These are phyloP conservation scores for Oscheius myriophilus DNA, from an alignment of 2,888 invertebrate genomes.

Conservation along the genomic window DNA sequence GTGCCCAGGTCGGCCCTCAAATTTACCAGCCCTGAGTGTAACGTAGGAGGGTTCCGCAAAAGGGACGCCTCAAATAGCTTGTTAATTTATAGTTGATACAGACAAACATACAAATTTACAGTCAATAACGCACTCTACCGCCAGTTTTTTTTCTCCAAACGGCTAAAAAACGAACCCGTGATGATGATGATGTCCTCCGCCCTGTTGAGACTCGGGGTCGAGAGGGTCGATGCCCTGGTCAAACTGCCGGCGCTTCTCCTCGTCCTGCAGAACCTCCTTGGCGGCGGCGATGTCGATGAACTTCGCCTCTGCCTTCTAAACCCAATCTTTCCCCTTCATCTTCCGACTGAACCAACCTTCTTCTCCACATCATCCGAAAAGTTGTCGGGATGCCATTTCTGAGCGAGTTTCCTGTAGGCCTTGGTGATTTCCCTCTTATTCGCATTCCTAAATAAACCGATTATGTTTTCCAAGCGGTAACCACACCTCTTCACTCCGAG, in stretches of 20 bases:
- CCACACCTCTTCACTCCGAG: slow-evolving; percentile 83
- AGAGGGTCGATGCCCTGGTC: slow-evolving; percentile 95
- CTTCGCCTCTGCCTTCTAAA: slow-evolving; percentile 92
- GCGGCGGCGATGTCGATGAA: slow-evolving; percentile 98
- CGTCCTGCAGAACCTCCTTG: slow-evolving; percentile 86
- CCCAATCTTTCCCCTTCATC: slow-evolving; percentile 77
- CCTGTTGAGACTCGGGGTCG: slow-evolving; percentile 84
- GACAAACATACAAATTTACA: too few species aligned
- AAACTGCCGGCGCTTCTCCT: slow-evolving; percentile 90
- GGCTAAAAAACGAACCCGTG: slow-evolving; percentile 11
- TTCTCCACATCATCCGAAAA: slow-evolving; percentile 81
- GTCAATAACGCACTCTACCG: too few species aligned
- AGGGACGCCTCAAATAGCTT: too few species aligned
- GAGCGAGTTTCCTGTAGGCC: slow-evolving; percentile 94
- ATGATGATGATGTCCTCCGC: slow-evolving; percentile 46
- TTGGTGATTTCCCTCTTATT: slow-evolving; percentile 91
- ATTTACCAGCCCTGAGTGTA: too few species aligned
- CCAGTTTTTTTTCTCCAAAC: too few species aligned
- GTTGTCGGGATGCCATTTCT: slow-evolving; percentile 99
- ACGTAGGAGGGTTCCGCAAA: too few species aligned
- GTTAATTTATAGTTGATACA: too few species aligned
- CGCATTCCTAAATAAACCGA: slow-evolving; percentile 76
- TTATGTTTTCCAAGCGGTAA: background rate
- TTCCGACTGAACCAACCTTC: slow-evolving; percentile 29
- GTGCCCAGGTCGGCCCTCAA: too few species aligned